Percentiles rank a stretch among this genome's conserved stretches.
Conservation (phyloP, 92 coral and sea anemone species). For the Zoanthus sansibaricus region DNA sequence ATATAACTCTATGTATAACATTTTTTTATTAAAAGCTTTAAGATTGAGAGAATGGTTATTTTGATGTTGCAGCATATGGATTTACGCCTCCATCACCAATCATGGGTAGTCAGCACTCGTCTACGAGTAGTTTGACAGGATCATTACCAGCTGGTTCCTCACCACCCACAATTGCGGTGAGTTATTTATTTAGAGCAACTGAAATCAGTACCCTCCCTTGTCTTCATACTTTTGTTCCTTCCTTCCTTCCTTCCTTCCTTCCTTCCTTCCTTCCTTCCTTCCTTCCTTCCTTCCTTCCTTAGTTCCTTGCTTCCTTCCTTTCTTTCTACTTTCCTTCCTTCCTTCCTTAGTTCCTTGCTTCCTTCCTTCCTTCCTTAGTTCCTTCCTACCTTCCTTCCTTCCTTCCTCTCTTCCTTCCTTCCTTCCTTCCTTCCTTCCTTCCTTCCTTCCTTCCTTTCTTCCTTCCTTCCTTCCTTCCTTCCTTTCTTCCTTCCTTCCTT, state of each 20-base stretch:
- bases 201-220: not conserved
- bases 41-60: no score
- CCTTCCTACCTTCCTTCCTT: not conserved
- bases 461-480: not conserved
- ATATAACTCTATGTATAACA: no score
- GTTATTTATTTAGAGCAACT: not conserved
- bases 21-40: no score
- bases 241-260: not conserved
- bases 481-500: not conserved
- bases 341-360: not conserved
- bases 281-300: no score
- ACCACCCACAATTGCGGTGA: slow-evolving; percentile 58
- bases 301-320: not conserved
- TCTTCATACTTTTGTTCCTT: not conserved
- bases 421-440: not conserved
- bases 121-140: slow-evolving; percentile 90
- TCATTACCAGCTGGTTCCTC: slow-evolving; percentile 80
- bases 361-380: not conserved
- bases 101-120: slow-evolving; percentile 91
- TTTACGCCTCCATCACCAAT: slow-evolving; percentile 98
- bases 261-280: not conserved
- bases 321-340: not conserved
- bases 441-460: not conserved
- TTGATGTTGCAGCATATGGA: slow-evolving; percentile 69
- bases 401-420: not conserved